Evolutionary conservation across 2,888 invertebrate genomes (phyloP).

Genomic region (Drosophila putrida): DNA sequence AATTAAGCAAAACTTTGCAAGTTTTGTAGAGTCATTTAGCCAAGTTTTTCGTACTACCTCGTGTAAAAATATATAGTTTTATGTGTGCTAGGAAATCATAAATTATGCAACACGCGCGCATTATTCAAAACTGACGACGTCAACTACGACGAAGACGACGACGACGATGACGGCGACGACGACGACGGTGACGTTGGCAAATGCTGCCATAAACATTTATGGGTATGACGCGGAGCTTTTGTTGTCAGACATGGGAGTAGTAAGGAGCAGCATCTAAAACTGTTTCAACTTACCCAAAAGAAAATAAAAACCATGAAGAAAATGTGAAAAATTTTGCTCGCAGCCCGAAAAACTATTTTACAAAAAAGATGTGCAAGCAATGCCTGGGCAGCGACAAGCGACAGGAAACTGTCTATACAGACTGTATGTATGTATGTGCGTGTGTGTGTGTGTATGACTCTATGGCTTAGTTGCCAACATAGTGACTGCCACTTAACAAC

Average conservation of each 20-base stretch:
- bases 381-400: conserved; percentile 16
- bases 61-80: conserved; percentile 42
- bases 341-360: conserved; percentile 48
- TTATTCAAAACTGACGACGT: conserved; percentile 66
- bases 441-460: conserved; percentile 29
- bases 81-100: conserved; percentile 56
- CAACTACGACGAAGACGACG: conserved; percentile 28
- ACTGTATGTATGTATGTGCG: conserved; percentile 1
- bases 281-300: conserved; percentile 33
- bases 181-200: conserved; percentile 40
- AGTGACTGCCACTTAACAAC: conserved; percentile 57
- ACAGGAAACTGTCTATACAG: conserved; percentile 17
- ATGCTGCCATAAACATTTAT: conserved; percentile 69
- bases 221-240: conserved; percentile 61
- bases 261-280: conserved; percentile 39
- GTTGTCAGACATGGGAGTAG: conserved; percentile 49
- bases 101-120: conserved; percentile 72
- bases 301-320: conserved; percentile 19
- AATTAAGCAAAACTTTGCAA: conserved; percentile 8
- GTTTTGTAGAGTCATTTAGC: not conserved
- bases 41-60: conserved; percentile 32
- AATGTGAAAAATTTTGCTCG: conserved; percentile 34
- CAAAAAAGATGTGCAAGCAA: conserved; percentile 38
- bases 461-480: conserved; percentile 34
- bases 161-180: conserved; percentile 29